These are phyloP conservation scores for Nymphalis c-album DNA, from an alignment of 2,888 invertebrate species.

Conservation along the genomic window DNA sequence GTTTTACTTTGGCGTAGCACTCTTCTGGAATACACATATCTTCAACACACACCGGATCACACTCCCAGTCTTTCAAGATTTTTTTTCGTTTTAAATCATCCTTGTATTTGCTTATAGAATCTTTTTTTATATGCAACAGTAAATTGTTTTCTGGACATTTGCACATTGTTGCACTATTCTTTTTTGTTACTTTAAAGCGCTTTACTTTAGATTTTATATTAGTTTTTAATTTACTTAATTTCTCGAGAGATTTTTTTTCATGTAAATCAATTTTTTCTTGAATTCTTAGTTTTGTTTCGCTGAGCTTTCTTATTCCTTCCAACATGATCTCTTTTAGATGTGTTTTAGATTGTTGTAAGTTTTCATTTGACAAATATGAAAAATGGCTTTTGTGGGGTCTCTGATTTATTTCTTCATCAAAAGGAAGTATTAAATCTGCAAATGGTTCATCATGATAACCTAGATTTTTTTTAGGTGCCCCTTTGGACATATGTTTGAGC, in stretches of 20 bases:
- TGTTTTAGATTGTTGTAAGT: slow-evolving; percentile 44
- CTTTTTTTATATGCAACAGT: slow-evolving; percentile 48
- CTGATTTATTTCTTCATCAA: slow-evolving; percentile 25
- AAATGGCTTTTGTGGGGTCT: slow-evolving; percentile 33
- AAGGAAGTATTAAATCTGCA: slow-evolving; percentile 23
- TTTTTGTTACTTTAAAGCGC: slow-evolving; percentile 17
- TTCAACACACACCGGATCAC: slow-evolving; percentile 42
- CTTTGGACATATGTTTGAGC: slow-evolving; percentile 42
- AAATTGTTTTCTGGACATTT: slow-evolving; percentile 27
- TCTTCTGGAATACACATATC: slow-evolving; percentile 47
- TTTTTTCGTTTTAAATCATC: slow-evolving; percentile 47
- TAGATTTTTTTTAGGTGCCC: slow-evolving; percentile 38
- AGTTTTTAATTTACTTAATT: slow-evolving; percentile 40
- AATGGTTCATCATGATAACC: slow-evolving; percentile 25
- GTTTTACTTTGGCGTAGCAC: slow-evolving; percentile 46
- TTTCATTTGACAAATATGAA: slow-evolving; percentile 43
- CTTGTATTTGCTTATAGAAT: slow-evolving; percentile 50
- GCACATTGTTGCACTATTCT: slow-evolving; percentile 2
- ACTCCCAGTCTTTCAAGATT: slow-evolving; percentile 45
- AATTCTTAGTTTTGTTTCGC: slow-evolving; percentile 38
- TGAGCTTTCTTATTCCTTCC: slow-evolving; percentile 41
- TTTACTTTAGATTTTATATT: slow-evolving; percentile 37
- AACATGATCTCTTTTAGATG: slow-evolving; percentile 40
- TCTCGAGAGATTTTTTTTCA: slow-evolving; percentile 37
- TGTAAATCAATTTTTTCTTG: slow-evolving; percentile 35